These are phyloP conservation scores for Ursus arctos DNA, from an alignment of 2,113 vertebrate species.

Conservation along the genomic window DNA sequence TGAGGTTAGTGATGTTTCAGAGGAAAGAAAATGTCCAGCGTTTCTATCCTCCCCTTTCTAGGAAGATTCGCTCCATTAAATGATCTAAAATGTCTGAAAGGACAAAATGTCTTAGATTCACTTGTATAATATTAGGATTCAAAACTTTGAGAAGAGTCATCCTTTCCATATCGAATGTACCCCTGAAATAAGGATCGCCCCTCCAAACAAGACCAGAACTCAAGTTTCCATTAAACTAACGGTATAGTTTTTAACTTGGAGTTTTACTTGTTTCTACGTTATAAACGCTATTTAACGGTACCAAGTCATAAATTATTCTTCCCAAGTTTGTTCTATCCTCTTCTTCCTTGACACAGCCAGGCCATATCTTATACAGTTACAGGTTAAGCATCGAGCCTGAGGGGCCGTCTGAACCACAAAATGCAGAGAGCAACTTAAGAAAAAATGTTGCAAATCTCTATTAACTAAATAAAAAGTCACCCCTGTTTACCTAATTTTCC, in stretches of 20 bases:
- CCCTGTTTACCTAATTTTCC: constrained; percentile 76
- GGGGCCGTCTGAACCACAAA: background rate
- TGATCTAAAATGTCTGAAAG: background rate
- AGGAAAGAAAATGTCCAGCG: background rate
- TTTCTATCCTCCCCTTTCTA: background rate
- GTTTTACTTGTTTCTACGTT: constrained; percentile 20
- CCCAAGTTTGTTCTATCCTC: background rate
- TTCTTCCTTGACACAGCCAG: background rate
- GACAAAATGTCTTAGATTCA: constrained; percentile 9
- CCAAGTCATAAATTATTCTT: constrained; percentile 21
- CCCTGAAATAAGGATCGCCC: background rate
- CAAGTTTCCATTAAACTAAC: background rate
- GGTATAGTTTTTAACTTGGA: background rate
- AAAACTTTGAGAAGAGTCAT: constrained; percentile 30
- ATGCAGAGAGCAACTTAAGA: background rate
- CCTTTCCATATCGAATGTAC: background rate
- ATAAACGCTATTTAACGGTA: background rate
- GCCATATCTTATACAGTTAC: background rate
- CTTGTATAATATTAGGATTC: constrained; percentile 27
- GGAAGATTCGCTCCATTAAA: background rate
- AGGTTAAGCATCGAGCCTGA: background rate
- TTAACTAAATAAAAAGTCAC: constrained; percentile 41
- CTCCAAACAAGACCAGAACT: background rate
- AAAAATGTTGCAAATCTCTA: constrained; percentile 59
- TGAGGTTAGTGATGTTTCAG: constrained; percentile 50